A percentile compares a stretch with the other conserved stretches of the same genome.
Conservation (phyloP, 1,140 invertebrate genomes). For the Drosophila willistoni region DNA sequence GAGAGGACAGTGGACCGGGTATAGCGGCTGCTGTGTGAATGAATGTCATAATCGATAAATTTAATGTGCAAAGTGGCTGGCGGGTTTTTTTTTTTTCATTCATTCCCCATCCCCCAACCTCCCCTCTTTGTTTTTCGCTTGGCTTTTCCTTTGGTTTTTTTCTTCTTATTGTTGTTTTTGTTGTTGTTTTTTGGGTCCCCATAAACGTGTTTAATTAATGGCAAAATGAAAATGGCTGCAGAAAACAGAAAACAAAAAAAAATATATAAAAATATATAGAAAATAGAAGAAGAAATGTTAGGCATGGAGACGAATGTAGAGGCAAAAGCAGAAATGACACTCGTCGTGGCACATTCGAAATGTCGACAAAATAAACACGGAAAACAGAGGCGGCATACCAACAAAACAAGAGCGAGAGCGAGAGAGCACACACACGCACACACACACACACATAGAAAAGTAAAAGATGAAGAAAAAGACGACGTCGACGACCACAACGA, state of each 20-base stretch:
- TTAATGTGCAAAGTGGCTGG: constrained; percentile 74
- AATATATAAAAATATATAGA: neutral
- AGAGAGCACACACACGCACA: constrained; percentile 18
- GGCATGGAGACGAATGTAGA: neutral
- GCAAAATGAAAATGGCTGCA: constrained; percentile 36
- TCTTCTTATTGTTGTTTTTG: constrained; percentile 11
- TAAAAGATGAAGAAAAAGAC: constrained; percentile 50
- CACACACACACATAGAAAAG: constrained; percentile 30
- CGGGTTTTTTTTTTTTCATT: constrained; percentile 14
- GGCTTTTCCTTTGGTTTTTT: neutral
- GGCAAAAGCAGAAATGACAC: constrained; percentile 48
- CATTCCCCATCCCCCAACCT: no score
- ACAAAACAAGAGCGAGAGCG: constrained; percentile 3
- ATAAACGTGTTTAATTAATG: constrained; percentile 81
- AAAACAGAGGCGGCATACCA: constrained; percentile 56
- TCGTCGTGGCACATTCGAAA: constrained; percentile 58
- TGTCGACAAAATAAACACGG: constrained; percentile 60
- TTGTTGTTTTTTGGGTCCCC: constrained; percentile 31
- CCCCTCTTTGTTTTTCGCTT: neutral
- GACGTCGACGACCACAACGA: constrained; percentile 9
- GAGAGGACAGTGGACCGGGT: constrained; percentile 4
- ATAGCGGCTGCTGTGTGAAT: constrained; percentile 53
- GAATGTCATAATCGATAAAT: constrained; percentile 80
- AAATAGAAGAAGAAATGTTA: neutral
- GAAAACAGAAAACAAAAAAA: neutral